phyloP scores from a whole-genome alignment of 2,113 vertebrate genomes.

The Solea senegalensis region DNA sequence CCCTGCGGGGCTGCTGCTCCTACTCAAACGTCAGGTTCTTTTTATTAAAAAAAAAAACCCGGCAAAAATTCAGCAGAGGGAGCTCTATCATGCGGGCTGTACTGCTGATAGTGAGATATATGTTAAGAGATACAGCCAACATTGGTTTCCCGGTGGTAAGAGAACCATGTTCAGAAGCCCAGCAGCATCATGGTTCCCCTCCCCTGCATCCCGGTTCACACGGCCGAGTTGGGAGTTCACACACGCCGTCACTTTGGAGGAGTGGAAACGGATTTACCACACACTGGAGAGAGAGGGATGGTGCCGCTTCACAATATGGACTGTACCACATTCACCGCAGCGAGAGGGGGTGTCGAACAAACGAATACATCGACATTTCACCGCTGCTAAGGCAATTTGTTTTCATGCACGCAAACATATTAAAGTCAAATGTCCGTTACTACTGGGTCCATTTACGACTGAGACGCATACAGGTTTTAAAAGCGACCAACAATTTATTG shows the following conservation, averaged over 20 bases:
- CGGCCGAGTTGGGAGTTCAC: slow-evolving; percentile 13
- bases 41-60: slow-evolving; percentile 32
- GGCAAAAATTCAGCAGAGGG: slow-evolving; percentile 44
- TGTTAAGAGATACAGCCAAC: slow-evolving; percentile 4
- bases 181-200: slow-evolving; percentile 26
- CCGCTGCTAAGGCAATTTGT: neutral
- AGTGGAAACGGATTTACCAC: slow-evolving; percentile 52
- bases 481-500: neutral
- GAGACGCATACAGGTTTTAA: accelerated
- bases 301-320: slow-evolving; percentile 69
- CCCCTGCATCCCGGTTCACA: slow-evolving; percentile 47
- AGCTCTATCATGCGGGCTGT: slow-evolving; percentile 43
- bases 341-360: slow-evolving; percentile 20
- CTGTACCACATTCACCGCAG: slow-evolving; percentile 68
- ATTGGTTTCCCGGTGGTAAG: slow-evolving; percentile 25
- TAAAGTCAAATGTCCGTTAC: neutral
- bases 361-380: neutral
- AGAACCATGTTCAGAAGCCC: slow-evolving; percentile 35
- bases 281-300: slow-evolving; percentile 66
- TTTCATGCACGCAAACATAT: too few relatives aligned
- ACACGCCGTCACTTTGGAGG: slow-evolving; percentile 11
- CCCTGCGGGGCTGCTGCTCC: slow-evolving; percentile 26
- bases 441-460: neutral
- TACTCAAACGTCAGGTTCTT: slow-evolving; percentile 52
- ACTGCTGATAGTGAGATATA: slow-evolving; percentile 23